Base-by-base conservation (phyloP, 2,797 vertebrate species). In the Acipenser ruthenus region DNA sequence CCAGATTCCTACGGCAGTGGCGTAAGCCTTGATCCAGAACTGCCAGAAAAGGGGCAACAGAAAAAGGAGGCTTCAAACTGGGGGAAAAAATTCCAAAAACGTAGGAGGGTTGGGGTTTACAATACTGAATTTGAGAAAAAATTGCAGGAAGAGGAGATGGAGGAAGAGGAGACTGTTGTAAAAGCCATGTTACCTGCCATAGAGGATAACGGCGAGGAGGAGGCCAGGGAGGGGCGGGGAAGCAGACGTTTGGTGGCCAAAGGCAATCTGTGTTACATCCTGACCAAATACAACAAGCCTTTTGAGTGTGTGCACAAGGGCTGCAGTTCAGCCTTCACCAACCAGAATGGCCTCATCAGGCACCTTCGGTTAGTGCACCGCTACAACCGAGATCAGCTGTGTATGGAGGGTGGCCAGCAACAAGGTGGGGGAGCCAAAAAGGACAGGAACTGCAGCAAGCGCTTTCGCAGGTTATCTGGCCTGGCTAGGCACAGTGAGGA, bases 301-400 rank as follows among this genome's bases (percentile, higher is more conserved):
- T 98, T 95, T 87, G 93, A 94, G 72, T 99, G 97, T 75, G 92
- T 98, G 60, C 94, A 94, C 73, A 95, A 96, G 84, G 92, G 92
- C 71, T 99, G 97, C 73, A 92, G 87, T 52, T 90, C 95, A 0
- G 93, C 93, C 6, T 99, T 98, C 79, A 93, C 91, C 53, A 95
- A 91, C 72, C 93, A 96, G 74, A 94, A 89, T 69, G 91, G 93
- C 65, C 89, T 99, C 72, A 92, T 97, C 68, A 94, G 92, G 65
- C 97, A 99, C 79, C 89, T 98, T 1, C 90, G 94, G 75, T 83
- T 89, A 9, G 88, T 94, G 8, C 97, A 99, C 79, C 93, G 89
- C 68, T 98, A 95, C 72, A 97, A 95, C 66, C 93, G 91, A 70
- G 94, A 97, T 50, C 95, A 96, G 73, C 88, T 99, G 67, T 89